Conservation (phyloP, 2,888 invertebrate species). For the Watsonalla binaria region DNA sequence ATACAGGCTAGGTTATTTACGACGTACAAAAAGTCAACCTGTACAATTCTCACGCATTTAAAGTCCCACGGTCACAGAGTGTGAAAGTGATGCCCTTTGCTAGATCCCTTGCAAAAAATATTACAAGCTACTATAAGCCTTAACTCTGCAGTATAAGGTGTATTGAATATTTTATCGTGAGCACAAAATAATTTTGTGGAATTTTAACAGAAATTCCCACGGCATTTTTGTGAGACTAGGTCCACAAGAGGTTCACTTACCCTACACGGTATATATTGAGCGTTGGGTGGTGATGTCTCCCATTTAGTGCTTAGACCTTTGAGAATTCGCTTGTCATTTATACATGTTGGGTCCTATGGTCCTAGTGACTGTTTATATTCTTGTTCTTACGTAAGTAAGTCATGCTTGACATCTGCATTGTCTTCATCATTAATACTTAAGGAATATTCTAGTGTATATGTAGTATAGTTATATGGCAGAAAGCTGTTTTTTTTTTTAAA, state of each 20-base stretch:
- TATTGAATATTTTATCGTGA: not conserved
- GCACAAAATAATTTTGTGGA: slow-evolving; percentile 2
- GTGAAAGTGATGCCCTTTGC: slow-evolving; percentile 23
- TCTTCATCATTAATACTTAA: too few species aligned
- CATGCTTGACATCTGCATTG: too few species aligned
- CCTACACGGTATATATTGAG: not conserved
- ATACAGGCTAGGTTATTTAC: not conserved
- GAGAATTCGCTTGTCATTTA: too few species aligned
- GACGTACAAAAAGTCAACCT: slow-evolving; percentile 4
- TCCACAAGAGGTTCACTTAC: slow-evolving; percentile 6
- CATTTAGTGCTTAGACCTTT: not conserved
- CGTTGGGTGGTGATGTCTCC: not conserved
- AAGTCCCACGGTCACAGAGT: slow-evolving; percentile 27
- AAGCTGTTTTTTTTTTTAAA: too few species aligned
- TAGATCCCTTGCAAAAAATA: not conserved
- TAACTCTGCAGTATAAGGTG: not conserved
- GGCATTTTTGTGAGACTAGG: slow-evolving; percentile 23
- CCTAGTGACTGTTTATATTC: too few species aligned
- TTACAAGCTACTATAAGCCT: not conserved
- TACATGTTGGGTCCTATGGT: too few species aligned
- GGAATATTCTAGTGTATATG: too few species aligned
- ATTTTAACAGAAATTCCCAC: slow-evolving; percentile 26
- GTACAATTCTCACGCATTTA: slow-evolving; percentile 28
- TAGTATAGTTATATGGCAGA: too few species aligned
- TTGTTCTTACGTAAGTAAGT: too few species aligned